Evolutionary conservation across 2,113 vertebrate species (phyloP).

Genomic region (Mobula hypostoma): DNA sequence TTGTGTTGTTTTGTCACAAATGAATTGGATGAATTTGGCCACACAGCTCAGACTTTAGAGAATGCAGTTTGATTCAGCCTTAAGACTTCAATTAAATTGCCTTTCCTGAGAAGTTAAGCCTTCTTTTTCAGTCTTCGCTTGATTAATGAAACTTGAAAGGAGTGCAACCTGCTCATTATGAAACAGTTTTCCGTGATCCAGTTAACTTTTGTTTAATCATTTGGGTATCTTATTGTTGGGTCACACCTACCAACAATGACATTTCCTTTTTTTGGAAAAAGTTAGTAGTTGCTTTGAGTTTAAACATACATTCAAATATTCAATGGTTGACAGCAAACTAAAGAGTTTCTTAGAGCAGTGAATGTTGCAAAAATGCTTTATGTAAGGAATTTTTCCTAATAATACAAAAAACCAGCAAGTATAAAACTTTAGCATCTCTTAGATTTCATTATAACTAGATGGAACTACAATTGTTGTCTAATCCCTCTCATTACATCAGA

Average conservation of each 20-base stretch:
- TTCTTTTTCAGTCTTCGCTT: neutral
- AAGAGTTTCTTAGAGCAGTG: too few relatives aligned
- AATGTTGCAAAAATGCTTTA: neutral
- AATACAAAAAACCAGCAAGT: neutral
- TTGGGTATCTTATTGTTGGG: neutral
- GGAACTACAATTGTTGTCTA: neutral
- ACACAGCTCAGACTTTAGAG: neutral
- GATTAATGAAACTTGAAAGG: neutral
- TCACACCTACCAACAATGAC: neutral
- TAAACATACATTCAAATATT: neutral
- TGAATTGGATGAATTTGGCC: neutral
- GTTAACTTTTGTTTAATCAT: neutral
- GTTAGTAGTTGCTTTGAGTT: neutral
- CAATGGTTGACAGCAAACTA: neutral
- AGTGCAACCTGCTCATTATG: neutral
- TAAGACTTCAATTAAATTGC: neutral
- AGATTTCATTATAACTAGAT: neutral
- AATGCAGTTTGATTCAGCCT: neutral
- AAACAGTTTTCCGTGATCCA: neutral
- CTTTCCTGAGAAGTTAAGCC: neutral
- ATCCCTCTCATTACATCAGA: neutral
- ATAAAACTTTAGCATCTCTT: neutral
- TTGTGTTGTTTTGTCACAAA: neutral
- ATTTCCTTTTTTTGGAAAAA: neutral
- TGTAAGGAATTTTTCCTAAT: neutral